phyloP scores from a whole-genome alignment of 2,113 vertebrate species.

The Muntiacus muntjak region DNA sequence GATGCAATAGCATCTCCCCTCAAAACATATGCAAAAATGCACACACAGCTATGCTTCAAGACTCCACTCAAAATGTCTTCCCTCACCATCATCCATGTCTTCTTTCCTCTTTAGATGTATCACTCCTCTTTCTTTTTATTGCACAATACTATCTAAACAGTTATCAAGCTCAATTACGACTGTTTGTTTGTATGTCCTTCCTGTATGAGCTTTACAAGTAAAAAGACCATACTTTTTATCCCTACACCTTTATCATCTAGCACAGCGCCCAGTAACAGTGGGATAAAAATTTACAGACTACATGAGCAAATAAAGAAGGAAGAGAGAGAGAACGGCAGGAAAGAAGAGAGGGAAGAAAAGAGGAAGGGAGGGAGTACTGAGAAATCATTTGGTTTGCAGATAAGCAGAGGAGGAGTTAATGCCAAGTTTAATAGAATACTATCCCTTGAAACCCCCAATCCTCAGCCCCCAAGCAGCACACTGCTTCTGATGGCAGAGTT shows the following conservation, averaged over 20 bases:
- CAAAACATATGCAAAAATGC: background rate
- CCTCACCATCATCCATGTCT: background rate
- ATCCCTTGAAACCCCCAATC: background rate
- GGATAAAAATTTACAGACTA: background rate
- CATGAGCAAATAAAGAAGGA: background rate
- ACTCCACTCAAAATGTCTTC: background rate
- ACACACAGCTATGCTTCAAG: background rate
- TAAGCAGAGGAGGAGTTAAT: background rate
- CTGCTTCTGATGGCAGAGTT: conserved; percentile 41
- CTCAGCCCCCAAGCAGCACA: background rate
- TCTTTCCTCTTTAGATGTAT: background rate
- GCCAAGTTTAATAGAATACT: conserved; percentile 17
- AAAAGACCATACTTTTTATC: background rate
- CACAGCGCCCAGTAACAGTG: background rate
- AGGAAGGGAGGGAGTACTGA: background rate
- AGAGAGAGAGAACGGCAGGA: too few species aligned
- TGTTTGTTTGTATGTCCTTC: background rate
- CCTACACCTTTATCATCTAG: background rate
- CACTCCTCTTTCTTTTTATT: background rate
- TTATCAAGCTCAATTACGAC: background rate
- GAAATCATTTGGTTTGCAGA: background rate
- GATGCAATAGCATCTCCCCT: background rate
- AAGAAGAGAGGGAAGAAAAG: background rate
- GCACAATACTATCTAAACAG: background rate
- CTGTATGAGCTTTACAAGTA: background rate